Conservation (phyloP, 2,888 invertebrate species). For the Platycheirus albimanus region DNA sequence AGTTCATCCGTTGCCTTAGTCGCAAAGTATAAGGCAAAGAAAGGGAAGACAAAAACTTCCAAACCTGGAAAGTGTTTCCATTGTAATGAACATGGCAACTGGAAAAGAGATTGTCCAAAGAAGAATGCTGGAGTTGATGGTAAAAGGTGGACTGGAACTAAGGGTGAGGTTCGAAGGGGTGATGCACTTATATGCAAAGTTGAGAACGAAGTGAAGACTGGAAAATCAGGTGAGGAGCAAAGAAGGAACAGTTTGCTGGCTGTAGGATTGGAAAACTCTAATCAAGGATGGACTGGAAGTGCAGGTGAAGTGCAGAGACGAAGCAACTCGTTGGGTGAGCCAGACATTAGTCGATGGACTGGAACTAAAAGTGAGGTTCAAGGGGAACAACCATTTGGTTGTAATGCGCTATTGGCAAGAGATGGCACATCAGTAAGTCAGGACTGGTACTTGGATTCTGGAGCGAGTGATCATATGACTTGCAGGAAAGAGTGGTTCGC, state of each 20-base stretch:
- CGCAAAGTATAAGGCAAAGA: slow-evolving; percentile 19
- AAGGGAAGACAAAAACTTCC: slow-evolving; percentile 1
- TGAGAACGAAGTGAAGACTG: slow-evolving; percentile 8
- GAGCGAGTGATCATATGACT: slow-evolving; percentile 36
- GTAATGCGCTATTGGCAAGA: not conserved
- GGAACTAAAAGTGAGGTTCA: slow-evolving; percentile 27
- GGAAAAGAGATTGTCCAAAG: slow-evolving; percentile 62
- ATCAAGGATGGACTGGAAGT: no score
- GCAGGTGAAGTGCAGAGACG: slow-evolving; percentile 3
- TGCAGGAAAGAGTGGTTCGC: slow-evolving; percentile 16
- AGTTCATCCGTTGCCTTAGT: slow-evolving; percentile 27
- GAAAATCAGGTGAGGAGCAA: no score
- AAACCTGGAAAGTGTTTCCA: slow-evolving; percentile 64
- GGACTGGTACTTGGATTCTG: slow-evolving; percentile 38
- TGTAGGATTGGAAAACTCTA: no score
- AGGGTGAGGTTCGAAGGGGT: slow-evolving; percentile 3
- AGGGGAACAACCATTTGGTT: not conserved
- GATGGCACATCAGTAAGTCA: not conserved
- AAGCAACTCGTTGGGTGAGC: not conserved
- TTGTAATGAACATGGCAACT: slow-evolving; percentile 68
- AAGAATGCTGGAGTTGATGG: not conserved
- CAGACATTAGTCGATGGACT: slow-evolving; percentile 17
- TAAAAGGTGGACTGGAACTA: slow-evolving; percentile 8
- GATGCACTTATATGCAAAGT: slow-evolving; percentile 20
- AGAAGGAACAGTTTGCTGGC: no score